Evolutionary conservation across 1,140 invertebrate genomes (phyloP).

Genomic region (Thaumatotibia leucotreta): DNA sequence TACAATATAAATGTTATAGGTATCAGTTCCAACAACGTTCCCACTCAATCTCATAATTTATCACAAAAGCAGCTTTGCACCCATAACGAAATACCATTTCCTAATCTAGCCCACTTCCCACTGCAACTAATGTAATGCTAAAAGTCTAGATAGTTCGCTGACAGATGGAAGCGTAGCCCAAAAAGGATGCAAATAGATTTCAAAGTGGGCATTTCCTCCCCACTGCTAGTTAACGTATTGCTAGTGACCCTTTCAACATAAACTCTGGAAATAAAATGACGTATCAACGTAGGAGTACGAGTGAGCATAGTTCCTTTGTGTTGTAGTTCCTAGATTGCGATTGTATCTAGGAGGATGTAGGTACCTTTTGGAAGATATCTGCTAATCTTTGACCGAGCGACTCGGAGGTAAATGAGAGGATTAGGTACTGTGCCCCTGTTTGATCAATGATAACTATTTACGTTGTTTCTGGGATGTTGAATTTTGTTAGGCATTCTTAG

Average conservation of each 20-base stretch:
- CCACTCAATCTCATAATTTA: neutral
- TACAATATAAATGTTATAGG: no score
- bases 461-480: neutral
- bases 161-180: slow-evolving; percentile 33
- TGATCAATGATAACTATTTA: neutral
- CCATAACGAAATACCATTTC: neutral
- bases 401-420: neutral
- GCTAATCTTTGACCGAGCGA: neutral
- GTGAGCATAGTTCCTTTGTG: neutral
- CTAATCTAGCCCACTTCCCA: neutral
- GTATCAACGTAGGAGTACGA: neutral
- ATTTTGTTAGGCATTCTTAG: neutral
- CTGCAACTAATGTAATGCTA: neutral
- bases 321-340: neutral
- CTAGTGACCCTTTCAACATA: neutral
- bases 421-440: no score
- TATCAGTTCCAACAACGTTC: no score
- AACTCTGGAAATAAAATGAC: neutral
- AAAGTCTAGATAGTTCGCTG: neutral
- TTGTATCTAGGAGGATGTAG: neutral
- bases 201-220: slow-evolving; percentile 56
- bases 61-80: neutral
- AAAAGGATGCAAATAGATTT: slow-evolving; percentile 57
- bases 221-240: slow-evolving; percentile 12
- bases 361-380: neutral